Base-by-base conservation (phyloP, 2,888 invertebrate genomes). In the Disparrhopalites patrizii region DNA sequence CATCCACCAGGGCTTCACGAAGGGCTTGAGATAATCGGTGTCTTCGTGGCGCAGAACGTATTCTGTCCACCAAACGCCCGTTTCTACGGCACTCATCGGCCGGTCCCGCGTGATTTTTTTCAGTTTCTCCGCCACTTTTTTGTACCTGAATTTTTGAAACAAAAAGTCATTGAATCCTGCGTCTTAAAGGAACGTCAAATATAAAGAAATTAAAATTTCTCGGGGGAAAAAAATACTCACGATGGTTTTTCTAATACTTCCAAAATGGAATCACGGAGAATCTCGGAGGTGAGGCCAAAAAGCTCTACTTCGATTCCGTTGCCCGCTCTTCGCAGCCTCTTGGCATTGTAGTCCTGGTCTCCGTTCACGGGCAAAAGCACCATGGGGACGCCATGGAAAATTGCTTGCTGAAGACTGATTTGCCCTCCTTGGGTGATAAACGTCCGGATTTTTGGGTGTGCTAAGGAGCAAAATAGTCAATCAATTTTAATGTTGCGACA, bases 311-410 rank as follows among this genome's bases (percentile, higher is more conserved):
- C 52, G 15, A 65, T 50, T 25, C 65, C 65, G 25, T 65, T 65
- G 15, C 65, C 58, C 2, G 27, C 25, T 18, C 7, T 8, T 28
- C 52, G 13, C 2, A 52, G 18, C n/a, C 65, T 10, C 27, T 65
- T 58, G 10, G 65, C 65, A 31, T 57, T 65, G 38, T 57, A 51
- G 25, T 51, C 65, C 23, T 65, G 65, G 20, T 65, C 65, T 3
- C 57, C 47, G 25, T 47, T 47, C 5, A 47, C 47, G 8, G 47
- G 47, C 5, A 47, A 3, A 8, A 47, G 8, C 25, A 47, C 25
- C 3, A 47, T 3, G 5, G 47, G 47, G 25, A 47, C 47, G 8
- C 15, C 47, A 18, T 47, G 8, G 13, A 23, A 23, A 23, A 47
- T 47, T 3, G 23, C 47, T n/a, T 47, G 15, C 23, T 47, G 47